phyloP scores from a whole-genome alignment of 2,113 vertebrate genomes.

The Calidris pygmaea region DNA sequence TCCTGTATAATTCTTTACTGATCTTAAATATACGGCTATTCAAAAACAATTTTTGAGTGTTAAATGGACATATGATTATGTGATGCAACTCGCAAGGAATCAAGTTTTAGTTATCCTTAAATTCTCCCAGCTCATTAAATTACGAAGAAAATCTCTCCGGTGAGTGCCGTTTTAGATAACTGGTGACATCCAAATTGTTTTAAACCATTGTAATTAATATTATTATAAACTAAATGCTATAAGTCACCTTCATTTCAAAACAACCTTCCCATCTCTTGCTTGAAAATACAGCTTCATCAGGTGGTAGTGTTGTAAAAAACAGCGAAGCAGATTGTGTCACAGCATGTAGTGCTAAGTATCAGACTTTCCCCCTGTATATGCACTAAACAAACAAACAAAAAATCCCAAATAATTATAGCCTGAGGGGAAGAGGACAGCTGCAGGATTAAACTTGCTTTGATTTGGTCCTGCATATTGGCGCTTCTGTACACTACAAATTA shows the following conservation, averaged over 20 bases:
- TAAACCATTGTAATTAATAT: not conserved
- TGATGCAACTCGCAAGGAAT: not conserved
- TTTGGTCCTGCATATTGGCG: not conserved
- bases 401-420: not conserved
- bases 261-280: not conserved
- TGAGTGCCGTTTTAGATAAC: not conserved
- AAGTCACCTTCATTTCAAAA: not conserved
- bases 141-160: not conserved
- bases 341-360: not conserved
- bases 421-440: not conserved
- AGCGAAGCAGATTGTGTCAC: not conserved
- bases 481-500: not conserved
- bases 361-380: not conserved
- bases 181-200: not conserved
- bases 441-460: not conserved
- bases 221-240: not conserved
- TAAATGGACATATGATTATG: not conserved
- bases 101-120: not conserved
- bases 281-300: not conserved
- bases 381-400: not conserved
- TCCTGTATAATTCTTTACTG: not conserved
- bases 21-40: not conserved
- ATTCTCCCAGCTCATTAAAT: not conserved
- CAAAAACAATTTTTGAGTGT: not conserved
- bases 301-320: not conserved